Conservation (phyloP, 2,113 vertebrate genomes). For the Cebidichthys violaceus region DNA sequence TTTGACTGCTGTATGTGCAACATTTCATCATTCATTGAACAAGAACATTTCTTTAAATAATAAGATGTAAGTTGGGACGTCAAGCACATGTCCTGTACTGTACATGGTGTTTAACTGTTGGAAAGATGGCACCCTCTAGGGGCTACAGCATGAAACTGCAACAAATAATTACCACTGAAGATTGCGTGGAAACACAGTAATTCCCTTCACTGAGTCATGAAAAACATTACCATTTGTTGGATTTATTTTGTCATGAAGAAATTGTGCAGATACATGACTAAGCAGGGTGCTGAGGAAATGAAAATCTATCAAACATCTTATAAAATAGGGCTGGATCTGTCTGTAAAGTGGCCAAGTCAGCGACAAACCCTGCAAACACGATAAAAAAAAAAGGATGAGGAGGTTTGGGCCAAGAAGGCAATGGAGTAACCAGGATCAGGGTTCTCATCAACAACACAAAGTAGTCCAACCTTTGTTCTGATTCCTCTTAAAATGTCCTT, state of each 20-base stretch:
- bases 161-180: neutral
- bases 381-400: neutral
- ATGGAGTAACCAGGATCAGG: neutral
- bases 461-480: neutral
- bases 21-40: conserved; percentile 1
- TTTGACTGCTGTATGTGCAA: neutral
- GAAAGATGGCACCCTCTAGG: conserved; percentile 56
- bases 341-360: conserved; percentile 4
- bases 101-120: conserved; percentile 6
- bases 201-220: neutral
- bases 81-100: neutral
- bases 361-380: conserved; percentile 13
- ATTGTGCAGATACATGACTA: conserved; percentile 6
- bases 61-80: neutral
- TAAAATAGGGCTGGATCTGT: conserved; percentile 14
- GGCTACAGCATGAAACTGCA: conserved; percentile 38
- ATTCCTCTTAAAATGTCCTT: conserved; percentile 6
- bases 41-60: conserved; percentile 3
- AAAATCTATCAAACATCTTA: conserved; percentile 23
- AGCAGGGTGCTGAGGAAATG: neutral
- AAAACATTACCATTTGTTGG: neutral
- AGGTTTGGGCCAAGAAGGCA: neutral
- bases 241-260: conserved; percentile 10
- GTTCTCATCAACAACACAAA: neutral
- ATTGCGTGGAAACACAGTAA: neutral